Evolutionary conservation across 1,140 invertebrate species (phyloP).

Genomic region (Melanaphis sacchari): DNA sequence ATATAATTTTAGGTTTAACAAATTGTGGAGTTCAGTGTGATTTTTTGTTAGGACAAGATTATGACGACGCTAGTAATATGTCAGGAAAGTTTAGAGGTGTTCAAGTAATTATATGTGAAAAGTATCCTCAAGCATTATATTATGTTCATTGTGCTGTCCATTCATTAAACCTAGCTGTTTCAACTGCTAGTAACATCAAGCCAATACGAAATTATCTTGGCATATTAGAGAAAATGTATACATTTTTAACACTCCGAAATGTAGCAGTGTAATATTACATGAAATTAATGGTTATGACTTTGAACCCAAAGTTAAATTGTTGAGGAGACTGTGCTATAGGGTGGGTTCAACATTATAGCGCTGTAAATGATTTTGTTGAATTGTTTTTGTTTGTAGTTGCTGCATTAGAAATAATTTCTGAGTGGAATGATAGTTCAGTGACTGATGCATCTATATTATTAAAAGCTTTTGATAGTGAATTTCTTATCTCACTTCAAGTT

Average conservation of each 20-base stretch:
- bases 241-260: conserved; percentile 57
- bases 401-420: too few species aligned
- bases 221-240: conserved; percentile 54
- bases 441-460: too few species aligned
- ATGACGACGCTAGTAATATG: conserved; percentile 61
- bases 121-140: conserved; percentile 60
- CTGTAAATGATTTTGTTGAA: too few species aligned
- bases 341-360: too few species aligned
- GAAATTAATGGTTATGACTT: conserved; percentile 25
- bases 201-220: conserved; percentile 58
- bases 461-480: too few species aligned
- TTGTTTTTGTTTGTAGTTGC: too few species aligned
- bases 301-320: neutral
- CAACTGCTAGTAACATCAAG: conserved; percentile 54
- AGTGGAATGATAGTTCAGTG: too few species aligned
- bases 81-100: conserved; percentile 61
- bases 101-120: conserved; percentile 58
- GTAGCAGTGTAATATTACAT: conserved; percentile 22
- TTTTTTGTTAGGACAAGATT: conserved; percentile 60
- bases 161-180: conserved; percentile 59
- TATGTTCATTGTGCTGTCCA: conserved; percentile 61
- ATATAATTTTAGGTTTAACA: conserved; percentile 23
- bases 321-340: too few species aligned
- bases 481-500: too few species aligned
- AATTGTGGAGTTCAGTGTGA: neutral